Base-by-base conservation (phyloP, 2,888 invertebrate genomes). In the Brenthis ino region DNA sequence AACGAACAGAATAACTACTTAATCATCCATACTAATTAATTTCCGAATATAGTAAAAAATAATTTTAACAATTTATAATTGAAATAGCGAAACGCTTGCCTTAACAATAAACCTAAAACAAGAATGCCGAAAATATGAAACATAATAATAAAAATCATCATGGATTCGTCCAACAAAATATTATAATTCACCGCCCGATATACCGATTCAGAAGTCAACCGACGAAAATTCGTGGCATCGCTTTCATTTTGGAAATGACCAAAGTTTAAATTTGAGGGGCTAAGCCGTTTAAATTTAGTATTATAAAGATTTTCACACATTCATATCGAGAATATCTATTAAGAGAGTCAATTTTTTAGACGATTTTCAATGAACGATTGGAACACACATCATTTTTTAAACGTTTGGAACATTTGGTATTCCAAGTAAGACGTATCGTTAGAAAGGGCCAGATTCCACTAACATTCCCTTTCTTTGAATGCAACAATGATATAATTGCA, bases 1-100 rank as follows among this genome's bases (percentile, higher is more conserved):
- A 86, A 85, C 76, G 84, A 87, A 88, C 87, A 88, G 85, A 89
- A 87, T 85, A 86, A 84, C 77, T 77, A 77, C 64, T 64, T 71
- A 75, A 69, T 43, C 8, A 58, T 80, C 77, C 82, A 75, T 77
- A 76, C 82, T 71, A 74, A 76, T 77, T 43, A 43, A 11, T 77
- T 73, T 75, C 73, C 74, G 74, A 76, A 77, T 74, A 77, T 75
- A 79, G 74, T 76, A 77, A 79, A 77, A 75, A 80, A 76, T 78
- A 77, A 78, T 74, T 75, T 80, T 77, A 81, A 82, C 80, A 82
- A 79, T 80, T 78, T 74, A 77, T 71, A 77, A 78, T 76, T 74
- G 77, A 79, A 78, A 74, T 43, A 80, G 75, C 68, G 74, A 79
- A 78, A 77, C 73, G 74, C 76, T 74, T 76, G 74, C 74, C 79